Evolutionary conservation across 2,797 vertebrate genomes (phyloP).

Genomic region (Mormyrus proboscirostris): DNA sequence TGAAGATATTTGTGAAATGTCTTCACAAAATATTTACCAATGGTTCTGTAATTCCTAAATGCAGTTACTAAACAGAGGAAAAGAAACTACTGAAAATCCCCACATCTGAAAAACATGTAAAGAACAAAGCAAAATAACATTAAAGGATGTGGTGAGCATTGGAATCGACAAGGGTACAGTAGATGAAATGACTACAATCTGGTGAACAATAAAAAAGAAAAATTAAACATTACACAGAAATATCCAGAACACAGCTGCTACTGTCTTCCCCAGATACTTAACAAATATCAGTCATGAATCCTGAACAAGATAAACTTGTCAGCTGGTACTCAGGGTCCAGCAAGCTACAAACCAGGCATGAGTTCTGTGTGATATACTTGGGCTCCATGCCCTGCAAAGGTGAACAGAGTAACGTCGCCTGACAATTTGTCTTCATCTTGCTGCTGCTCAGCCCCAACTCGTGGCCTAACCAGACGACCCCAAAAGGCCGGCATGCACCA

Average conservation of each 20-base stretch:
- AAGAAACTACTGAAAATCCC: background rate
- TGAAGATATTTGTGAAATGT: background rate
- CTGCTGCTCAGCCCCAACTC: background rate
- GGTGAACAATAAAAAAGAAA: background rate
- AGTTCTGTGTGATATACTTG: background rate
- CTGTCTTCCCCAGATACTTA: background rate
- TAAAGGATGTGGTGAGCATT: background rate
- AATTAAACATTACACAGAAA: background rate
- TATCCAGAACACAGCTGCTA: background rate
- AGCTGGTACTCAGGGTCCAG: background rate
- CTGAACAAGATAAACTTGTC: background rate
- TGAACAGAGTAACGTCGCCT: background rate
- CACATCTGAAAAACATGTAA: background rate
- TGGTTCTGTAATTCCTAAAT: background rate
- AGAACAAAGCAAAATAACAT: background rate
- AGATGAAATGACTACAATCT: background rate
- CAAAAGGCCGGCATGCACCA: background rate
- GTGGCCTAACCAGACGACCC: background rate
- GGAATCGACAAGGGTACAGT: background rate
- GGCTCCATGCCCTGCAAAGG: background rate
- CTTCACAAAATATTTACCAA: background rate
- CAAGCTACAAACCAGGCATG: background rate
- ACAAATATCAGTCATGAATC: background rate
- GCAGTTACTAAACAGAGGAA: background rate
- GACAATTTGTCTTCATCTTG: background rate